Conservation (phyloP, 2,113 vertebrate genomes). For the Apus apus region DNA sequence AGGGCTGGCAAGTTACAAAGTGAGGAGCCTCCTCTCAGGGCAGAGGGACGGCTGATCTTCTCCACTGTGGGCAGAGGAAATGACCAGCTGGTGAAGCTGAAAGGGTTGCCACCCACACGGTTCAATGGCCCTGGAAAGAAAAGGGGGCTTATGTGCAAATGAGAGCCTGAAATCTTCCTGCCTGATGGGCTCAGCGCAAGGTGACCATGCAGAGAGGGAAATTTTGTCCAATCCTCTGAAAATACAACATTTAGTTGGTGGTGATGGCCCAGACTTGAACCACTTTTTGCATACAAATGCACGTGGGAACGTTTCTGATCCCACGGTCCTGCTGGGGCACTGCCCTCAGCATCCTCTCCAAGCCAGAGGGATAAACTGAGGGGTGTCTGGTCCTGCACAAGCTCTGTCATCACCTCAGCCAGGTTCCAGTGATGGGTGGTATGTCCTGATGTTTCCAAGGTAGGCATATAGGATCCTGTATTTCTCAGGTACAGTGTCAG, state of each 20-base stretch:
- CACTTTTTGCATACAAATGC: background rate
- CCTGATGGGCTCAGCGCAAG: fast-evolving
- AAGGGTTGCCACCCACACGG: background rate
- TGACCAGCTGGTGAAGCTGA: background rate
- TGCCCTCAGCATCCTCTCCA: background rate
- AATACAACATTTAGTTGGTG: background rate
- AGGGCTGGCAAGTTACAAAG: background rate
- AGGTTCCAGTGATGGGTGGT: background rate
- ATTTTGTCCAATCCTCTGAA: background rate
- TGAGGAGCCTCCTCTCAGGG: background rate
- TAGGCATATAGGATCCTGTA: background rate
- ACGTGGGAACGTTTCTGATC: background rate
- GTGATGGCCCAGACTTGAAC: background rate
- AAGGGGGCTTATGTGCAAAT: background rate
- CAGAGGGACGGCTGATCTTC: background rate
- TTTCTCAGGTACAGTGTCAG: background rate
- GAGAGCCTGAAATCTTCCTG: background rate
- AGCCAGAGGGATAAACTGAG: background rate
- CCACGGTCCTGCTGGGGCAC: fast-evolving
- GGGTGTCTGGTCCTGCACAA: background rate
- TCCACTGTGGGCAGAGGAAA: background rate
- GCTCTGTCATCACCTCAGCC: fast-evolving
- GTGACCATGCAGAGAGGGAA: background rate
- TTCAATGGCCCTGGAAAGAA: background rate
- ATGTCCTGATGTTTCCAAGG: background rate